Conservation (phyloP, 2,113 vertebrate genomes). For the Trichechus manatus region DNA sequence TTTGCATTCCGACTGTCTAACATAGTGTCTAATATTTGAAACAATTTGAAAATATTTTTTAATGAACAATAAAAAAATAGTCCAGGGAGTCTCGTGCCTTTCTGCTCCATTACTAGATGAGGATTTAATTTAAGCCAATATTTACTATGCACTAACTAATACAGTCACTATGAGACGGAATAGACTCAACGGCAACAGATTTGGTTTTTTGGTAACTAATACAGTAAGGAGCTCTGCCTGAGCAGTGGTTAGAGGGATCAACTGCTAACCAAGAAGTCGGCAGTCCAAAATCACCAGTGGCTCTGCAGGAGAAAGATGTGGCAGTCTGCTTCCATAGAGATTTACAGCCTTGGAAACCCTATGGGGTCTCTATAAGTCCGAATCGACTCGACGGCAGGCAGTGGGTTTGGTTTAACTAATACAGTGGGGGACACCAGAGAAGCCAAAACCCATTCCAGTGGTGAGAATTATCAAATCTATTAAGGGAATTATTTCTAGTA, state of each 20-base stretch:
- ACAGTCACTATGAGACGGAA: background rate
- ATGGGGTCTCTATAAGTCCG: background rate
- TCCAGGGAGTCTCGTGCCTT: background rate
- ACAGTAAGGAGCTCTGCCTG: too few species aligned
- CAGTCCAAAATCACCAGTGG: too few species aligned
- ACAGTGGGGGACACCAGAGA: background rate
- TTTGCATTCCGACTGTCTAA: background rate
- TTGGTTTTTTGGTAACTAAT: too few species aligned
- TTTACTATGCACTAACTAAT: conserved; percentile 13
- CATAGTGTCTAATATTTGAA: background rate
- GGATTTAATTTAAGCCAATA: background rate
- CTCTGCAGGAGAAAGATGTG: too few species aligned
- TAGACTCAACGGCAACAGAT: too few species aligned
- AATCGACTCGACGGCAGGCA: too few species aligned
- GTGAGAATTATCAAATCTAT: background rate
- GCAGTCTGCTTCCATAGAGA: too few species aligned
- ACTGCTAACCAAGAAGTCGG: too few species aligned
- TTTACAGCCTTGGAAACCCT: too few species aligned
- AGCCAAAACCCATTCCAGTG: background rate
- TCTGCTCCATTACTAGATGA: background rate
- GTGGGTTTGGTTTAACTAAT: background rate
- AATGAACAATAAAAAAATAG: background rate
- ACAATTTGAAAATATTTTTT: background rate
- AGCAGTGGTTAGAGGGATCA: too few species aligned
- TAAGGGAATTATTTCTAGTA: background rate